Evolutionary conservation across 2,888 invertebrate species (phyloP), one percentile per base, ranked within the genome.

Genomic region (Pristionchus entomophagus): DNA sequence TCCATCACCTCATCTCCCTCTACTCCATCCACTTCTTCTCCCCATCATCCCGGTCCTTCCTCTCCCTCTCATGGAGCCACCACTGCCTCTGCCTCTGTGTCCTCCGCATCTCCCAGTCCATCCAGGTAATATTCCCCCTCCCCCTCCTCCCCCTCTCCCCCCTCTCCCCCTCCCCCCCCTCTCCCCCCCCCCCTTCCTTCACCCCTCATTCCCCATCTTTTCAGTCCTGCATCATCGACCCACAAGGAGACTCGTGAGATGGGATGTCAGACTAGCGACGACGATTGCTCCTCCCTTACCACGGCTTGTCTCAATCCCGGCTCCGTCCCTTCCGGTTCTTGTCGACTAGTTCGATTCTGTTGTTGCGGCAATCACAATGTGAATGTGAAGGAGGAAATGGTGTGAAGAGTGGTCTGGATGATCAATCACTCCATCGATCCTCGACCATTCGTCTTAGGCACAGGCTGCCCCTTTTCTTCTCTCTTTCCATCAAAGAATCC

Each of bases 311-410:
- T 83, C 0, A 35, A 51, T 12, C n/a, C 81, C 90, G 90, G 80
- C 83, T 89, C 41, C 86, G 87, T 29, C 78, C 88, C 51, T 22
- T 91, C 90, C 86, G 88, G 90, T 10, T n/a, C n/a, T n/a, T 91
- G 91, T 82, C 89, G 91, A 59, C 89, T 92, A 38, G 89, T 92
- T 32, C 88, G 91, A 19, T 88, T 92, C 65, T 92, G 92, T 86
- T 92, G 92, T 86, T 92, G 92, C 84, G 90, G 89, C 51, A 73
- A 41, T 10, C 85, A 85, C 41, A 41, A 77, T 26, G 41, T 29
- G 38, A 38, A 51, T 22, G 14, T 26, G 6, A 73, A 84, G 56
- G 56, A 32, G 56, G 38, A 59, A 38, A 12, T 73, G 12, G 41
- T 73, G 41, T 38, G 41, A 73, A n/a, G n/a, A n/a, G n/a, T n/a